Evolutionary conservation across 1,140 invertebrate species (phyloP).

Genomic region (Chironomus striatipennis): DNA sequence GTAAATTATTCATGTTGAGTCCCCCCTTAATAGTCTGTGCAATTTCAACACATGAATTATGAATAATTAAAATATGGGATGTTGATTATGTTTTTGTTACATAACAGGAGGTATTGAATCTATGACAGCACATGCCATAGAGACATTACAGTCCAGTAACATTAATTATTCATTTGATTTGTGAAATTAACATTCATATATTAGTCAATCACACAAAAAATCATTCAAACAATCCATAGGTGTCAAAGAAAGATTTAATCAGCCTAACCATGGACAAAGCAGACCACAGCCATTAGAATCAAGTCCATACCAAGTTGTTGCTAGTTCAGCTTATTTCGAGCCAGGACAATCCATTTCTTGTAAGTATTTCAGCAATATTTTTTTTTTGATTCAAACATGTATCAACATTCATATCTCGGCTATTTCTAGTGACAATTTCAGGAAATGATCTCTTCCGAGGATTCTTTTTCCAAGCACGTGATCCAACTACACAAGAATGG

Average conservation of each 20-base stretch:
- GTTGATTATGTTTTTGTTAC: too few relatives aligned
- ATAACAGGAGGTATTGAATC: too few relatives aligned
- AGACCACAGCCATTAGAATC: constrained; percentile 50
- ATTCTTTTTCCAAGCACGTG: constrained; percentile 71
- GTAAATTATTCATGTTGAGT: too few relatives aligned
- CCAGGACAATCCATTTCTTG: constrained; percentile 58
- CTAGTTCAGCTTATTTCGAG: constrained; percentile 50
- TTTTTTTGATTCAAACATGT: not conserved
- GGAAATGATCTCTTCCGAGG: constrained; percentile 57
- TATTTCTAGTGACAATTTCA: constrained; percentile 49
- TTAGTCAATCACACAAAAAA: too few relatives aligned
- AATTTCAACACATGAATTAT: too few relatives aligned
- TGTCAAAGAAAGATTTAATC: constrained; percentile 59
- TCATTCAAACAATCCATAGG: too few relatives aligned
- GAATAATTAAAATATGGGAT: too few relatives aligned
- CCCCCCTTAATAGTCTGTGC: too few relatives aligned
- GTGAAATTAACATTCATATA: too few relatives aligned
- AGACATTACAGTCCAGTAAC: too few relatives aligned
- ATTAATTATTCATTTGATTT: too few relatives aligned
- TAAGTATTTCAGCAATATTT: constrained; percentile 33
- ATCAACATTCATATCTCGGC: constrained; percentile 27
- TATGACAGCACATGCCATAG: too few relatives aligned
- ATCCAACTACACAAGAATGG: constrained; percentile 57
- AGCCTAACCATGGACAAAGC: constrained; percentile 63
- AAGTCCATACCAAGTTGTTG: constrained; percentile 55